phyloP scores from a whole-genome alignment of 92 coral and sea anemone genomes.

The Parazoanthus darwini region DNA sequence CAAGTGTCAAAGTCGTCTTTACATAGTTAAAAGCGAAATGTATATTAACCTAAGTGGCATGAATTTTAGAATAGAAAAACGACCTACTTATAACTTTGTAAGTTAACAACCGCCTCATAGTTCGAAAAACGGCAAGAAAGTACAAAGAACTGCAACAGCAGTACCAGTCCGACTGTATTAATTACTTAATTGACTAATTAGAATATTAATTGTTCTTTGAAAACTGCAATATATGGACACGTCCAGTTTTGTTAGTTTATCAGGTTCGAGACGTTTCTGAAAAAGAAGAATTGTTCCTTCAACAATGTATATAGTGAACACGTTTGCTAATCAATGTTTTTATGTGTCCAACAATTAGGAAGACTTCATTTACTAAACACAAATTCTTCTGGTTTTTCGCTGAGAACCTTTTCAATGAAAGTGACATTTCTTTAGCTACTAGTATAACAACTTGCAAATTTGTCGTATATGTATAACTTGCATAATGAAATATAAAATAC shows the following conservation, averaged over 20 bases:
- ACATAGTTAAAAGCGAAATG: not conserved
- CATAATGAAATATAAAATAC: not conserved
- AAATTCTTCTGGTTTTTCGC: not conserved
- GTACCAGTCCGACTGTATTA: not conserved
- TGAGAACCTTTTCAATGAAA: no score
- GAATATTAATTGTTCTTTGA: slow-evolving; percentile 13
- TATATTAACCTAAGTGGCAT: not conserved
- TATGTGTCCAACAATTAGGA: not conserved
- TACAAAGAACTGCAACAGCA: not conserved
- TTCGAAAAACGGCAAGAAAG: no score
- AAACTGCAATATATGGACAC: not conserved
- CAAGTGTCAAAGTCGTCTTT: not conserved
- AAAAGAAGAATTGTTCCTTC: not conserved
- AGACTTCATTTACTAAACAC: not conserved
- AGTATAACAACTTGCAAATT: not conserved
- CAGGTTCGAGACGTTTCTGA: not conserved
- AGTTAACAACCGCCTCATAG: not conserved
- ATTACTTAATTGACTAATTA: slow-evolving; percentile 14
- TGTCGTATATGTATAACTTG: no score
- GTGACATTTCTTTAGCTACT: not conserved
- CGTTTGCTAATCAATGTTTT: not conserved
- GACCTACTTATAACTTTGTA: not conserved
- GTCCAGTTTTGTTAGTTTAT: slow-evolving; percentile 2
- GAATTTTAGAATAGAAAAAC: not conserved
- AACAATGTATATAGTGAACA: slow-evolving; percentile 16